Base-by-base conservation (phyloP, 2,888 invertebrate genomes). In the Lydus trimaculatus region DNA sequence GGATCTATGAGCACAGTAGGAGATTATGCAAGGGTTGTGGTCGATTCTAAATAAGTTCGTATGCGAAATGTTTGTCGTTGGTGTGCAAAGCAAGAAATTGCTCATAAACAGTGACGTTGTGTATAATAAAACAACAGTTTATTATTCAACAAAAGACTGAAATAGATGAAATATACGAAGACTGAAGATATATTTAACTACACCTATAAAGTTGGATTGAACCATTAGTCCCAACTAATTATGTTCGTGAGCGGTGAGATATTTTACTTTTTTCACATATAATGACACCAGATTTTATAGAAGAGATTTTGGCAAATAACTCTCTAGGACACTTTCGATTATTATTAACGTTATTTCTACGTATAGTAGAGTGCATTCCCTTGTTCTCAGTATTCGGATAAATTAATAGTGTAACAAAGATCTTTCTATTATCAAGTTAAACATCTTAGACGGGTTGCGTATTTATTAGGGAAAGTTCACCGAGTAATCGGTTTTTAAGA, bases 401-500 rank as follows among this genome's bases (percentile, higher is more conserved):
- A n/a, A 81, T 81, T 81, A 80, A 81, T 79, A 80, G 80, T 76
- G 78, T 78, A 81, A 79, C 79, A 81, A 76, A 73, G 72, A 77
- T 74, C 73, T 75, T 75, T 73, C 79, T 75, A 78, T 78, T 80
- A 79, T 76, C 76, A 74, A 66, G 68, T 71, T 76, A 73, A 78
- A 78, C 75, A 77, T 76, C 77, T 78, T 78, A 75, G 71, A 73
- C 68, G 72, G 66, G 72, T 67, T 69, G 72, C 76, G 76, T 70
- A 72, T 72, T 74, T 74, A 75, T 75, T 71, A 69, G 67, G 74
- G 66, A 75, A 77, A 76, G 74, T 78, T 77, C 73, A 69, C 73
- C 71, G 74, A 76, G 70, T 79, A 79, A 80, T 80, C 78, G 77
- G 75, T 79, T 78, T 79, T 78, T 76, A 76, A 77, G 78, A 79